These are phyloP conservation scores for Eristalis arbustorum DNA, from an alignment of 2,888 invertebrate genomes.

Conservation along the genomic window DNA sequence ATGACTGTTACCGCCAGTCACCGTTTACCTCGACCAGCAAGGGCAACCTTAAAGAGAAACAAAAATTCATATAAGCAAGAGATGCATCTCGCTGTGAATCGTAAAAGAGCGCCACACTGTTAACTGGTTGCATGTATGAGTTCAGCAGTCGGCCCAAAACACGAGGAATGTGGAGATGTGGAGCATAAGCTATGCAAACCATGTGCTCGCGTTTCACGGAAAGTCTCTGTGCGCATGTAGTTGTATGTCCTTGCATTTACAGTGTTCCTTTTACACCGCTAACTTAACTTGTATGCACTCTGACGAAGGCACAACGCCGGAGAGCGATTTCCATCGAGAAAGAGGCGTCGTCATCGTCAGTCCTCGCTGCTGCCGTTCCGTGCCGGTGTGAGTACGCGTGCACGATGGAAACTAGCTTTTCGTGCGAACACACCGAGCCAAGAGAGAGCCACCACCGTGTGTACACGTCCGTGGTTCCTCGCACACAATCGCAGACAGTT, in stretches of 20 bases:
- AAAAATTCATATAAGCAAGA: slow-evolving; percentile 35
- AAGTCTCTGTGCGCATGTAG: background rate
- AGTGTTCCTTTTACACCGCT: slow-evolving; percentile 65
- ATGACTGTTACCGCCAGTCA: background rate
- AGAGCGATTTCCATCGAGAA: slow-evolving; percentile 54
- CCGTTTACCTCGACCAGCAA: background rate
- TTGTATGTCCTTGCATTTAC: slow-evolving; percentile 68
- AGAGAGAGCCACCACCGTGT: slow-evolving; percentile 35
- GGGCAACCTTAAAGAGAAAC: slow-evolving; percentile 11
- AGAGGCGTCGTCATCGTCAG: slow-evolving; percentile 60
- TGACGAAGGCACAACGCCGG: slow-evolving; percentile 14
- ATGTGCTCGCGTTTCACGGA: slow-evolving; percentile 42
- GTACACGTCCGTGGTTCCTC: background rate
- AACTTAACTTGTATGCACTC: slow-evolving; percentile 61
- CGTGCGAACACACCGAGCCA: slow-evolving; percentile 10
- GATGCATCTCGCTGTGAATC: slow-evolving; percentile 21
- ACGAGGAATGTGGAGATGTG: slow-evolving; percentile 1
- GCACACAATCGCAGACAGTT: background rate
- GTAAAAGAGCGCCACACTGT: slow-evolving; percentile 36
- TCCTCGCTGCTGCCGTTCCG: background rate
- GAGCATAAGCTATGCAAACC: slow-evolving; percentile 30
- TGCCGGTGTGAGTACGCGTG: slow-evolving; percentile 19
- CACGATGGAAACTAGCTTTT: slow-evolving; percentile 35
- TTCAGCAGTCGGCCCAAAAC: background rate
- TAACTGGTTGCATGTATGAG: slow-evolving; percentile 16